phyloP scores from a whole-genome alignment of 2,888 invertebrate genomes.

The Trichopoda pennipes region DNA sequence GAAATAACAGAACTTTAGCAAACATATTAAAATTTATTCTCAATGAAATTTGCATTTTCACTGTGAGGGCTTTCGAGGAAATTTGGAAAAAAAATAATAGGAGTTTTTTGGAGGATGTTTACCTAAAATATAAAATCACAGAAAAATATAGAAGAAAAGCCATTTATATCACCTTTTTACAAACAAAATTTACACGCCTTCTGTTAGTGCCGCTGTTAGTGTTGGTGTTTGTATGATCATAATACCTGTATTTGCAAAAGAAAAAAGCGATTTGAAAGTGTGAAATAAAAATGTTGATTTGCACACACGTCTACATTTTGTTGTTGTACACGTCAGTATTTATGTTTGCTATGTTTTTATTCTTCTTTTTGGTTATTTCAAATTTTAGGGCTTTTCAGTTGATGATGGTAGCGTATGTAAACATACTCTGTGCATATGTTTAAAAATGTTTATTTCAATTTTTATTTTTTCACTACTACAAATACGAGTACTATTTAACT shows the following conservation, averaged over 20 bases:
- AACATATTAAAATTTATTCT: conserved; percentile 60
- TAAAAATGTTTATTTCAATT: conserved; percentile 28
- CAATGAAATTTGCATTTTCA: conserved; percentile 62
- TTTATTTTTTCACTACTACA: background rate
- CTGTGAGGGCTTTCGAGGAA: conserved; percentile 15
- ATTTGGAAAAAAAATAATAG: conserved; percentile 38
- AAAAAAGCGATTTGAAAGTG: conserved; percentile 33
- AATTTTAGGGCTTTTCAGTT: conserved; percentile 18
- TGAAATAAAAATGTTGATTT: conserved; percentile 49
- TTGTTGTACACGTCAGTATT: conserved; percentile 21
- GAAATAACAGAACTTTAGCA: conserved; percentile 16
- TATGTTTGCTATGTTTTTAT: background rate
- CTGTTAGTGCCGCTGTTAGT: background rate
- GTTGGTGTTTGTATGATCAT: background rate
- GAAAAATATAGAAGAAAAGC: conserved; percentile 9
- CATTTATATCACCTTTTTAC: conserved; percentile 39
- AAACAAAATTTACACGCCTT: conserved; percentile 48
- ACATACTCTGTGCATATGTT: conserved; percentile 57
- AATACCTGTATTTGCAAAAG: conserved; percentile 1
- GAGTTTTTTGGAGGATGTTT: conserved; percentile 55
- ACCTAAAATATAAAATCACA: conserved; percentile 21
- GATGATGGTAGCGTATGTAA: conserved; percentile 8
- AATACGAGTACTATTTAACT: background rate
- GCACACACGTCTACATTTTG: conserved; percentile 9
- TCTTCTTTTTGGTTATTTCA: conserved; percentile 30